Evolutionary conservation across 2,888 invertebrate species (phyloP), one percentile per base, ranked within the genome.

Genomic region (Apotomis betuletana): DNA sequence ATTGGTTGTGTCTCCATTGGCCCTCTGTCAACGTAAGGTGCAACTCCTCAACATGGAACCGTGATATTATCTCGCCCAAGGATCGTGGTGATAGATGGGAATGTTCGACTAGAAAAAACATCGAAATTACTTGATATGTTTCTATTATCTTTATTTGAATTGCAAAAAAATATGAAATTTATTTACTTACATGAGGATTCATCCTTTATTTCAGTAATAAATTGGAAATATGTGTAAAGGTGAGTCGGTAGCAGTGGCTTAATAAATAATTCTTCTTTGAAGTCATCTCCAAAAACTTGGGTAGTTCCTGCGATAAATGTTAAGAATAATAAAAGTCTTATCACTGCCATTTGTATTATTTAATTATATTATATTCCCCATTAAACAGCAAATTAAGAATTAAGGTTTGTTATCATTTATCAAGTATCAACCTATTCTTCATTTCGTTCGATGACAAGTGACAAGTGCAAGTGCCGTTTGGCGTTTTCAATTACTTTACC

Each of bases 11-110:
- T 75, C 97, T 95, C 99, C 99, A 99, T 69, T 98, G 93, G 0
- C 99, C 99, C 88, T 98, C 97, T 0, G 98, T 98, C 73, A 99
- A 94, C 71, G 97, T 96, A 63, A 99, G 94, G 83, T 99, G 98
- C 27, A 99, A 89, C 87, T 99, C 99, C 84, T 97, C 96, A 0
- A 99, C 96, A 83, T 96, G 94, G 85, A 97, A 97, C 49, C 96
- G 94, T 59, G 96, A 94, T 78, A 99, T 94, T 57, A 99, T 96
- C 93, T 99, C 99, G 10, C 97, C 97, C 64, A 99, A 91, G 1
- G 97, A 96, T 81, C 98, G 95, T 3, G 99, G 98, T 84, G 99
- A 97, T 69, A 99, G 90, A 81, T 96, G 95, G 55, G 97, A 97
- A 88, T 99, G 97, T 82, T 95, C 95, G 87, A 96, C 97, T 97